Percentiles rank a stretch among this genome's conserved stretches.
Conservation (phyloP, 2,888 invertebrate genomes). For the Prionchulus punctatus region DNA sequence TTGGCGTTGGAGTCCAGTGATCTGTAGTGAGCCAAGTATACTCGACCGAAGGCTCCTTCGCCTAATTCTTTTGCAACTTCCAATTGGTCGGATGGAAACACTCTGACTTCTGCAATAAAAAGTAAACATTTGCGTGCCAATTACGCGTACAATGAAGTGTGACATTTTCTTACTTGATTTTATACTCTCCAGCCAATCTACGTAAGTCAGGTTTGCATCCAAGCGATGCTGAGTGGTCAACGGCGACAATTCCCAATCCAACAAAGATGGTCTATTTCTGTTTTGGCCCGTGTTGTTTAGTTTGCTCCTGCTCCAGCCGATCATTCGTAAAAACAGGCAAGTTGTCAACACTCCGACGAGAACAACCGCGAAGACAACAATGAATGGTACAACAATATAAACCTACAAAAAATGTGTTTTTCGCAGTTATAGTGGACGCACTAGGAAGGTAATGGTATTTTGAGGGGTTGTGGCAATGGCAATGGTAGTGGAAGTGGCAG, state of each 20-base stretch:
- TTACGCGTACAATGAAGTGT: too few relatives aligned
- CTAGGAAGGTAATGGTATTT: too few relatives aligned
- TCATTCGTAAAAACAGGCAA: background rate
- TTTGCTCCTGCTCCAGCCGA: background rate
- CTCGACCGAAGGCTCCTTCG: slow-evolving; percentile 11
- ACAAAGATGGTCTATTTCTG: background rate
- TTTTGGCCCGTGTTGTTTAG: background rate
- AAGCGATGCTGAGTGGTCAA: background rate
- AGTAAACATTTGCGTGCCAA: too few relatives aligned
- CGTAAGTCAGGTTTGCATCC: background rate
- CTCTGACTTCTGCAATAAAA: slow-evolving; percentile 6
- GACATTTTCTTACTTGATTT: background rate
- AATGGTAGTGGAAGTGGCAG: background rate
- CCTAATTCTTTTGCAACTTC: slow-evolving; percentile 4
- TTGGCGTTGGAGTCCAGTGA: background rate
- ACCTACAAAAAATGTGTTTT: background rate
- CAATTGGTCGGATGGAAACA: background rate
- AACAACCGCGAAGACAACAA: background rate
- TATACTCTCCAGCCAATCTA: background rate
- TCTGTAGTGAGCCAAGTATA: slow-evolving; percentile 4
- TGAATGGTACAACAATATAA: slow-evolving; percentile 2
- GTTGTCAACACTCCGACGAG: background rate
- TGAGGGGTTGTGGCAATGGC: background rate
- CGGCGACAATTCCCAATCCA: background rate
- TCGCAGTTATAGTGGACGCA: background rate